Base-by-base conservation (phyloP, 2,888 invertebrate species). In the Philaethria dido region DNA sequence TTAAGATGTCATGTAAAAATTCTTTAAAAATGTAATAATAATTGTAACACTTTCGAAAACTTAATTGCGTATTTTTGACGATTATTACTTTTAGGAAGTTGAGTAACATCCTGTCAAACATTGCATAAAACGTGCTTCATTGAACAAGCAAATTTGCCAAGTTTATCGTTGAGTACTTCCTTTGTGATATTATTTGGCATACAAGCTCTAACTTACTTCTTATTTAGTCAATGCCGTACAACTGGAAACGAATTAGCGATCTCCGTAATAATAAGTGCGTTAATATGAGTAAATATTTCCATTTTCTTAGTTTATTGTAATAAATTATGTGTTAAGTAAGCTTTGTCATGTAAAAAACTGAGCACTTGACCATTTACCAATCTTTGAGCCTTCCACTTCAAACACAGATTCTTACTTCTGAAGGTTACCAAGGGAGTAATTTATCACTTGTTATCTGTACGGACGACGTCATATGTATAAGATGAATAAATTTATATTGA, bases 31-130 rank as follows among this genome's bases (percentile, higher is more conserved):
- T 29, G 20, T 25, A n/a, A n/a, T 39, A 22, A 55, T 22, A 57
- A 42, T 42, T 42, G 16, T 42, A 42, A 57, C 57, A 57, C 47
- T 47, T 47, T 61, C 33, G 20, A 62, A 62, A 62, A 62, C 11
- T 20, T 36, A 48, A 62, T 62, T 62, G 39, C 60, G 47, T 25
- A 47, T 61, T 47, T 61, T 47, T 20, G 33, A 62, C 36, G 22
- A 48, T 36, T 47, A 62, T 48, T 44, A 18, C 42, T 42, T 14
- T 25, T 39, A 48, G 50, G 36, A 62, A 39, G 22, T 62, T 63
- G 44, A 54, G 44, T 44, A 62, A 62, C 42, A 52, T 62, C 62
- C 62, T 52, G 62, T 33, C 44, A 33, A 52, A 54, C 9, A 63
- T 57, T 57, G 57, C 57, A 42, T 42, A 57, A 42, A n/a, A 57